Conservation (phyloP, 1,140 invertebrate genomes). For the Meloidogyne hapla region DNA sequence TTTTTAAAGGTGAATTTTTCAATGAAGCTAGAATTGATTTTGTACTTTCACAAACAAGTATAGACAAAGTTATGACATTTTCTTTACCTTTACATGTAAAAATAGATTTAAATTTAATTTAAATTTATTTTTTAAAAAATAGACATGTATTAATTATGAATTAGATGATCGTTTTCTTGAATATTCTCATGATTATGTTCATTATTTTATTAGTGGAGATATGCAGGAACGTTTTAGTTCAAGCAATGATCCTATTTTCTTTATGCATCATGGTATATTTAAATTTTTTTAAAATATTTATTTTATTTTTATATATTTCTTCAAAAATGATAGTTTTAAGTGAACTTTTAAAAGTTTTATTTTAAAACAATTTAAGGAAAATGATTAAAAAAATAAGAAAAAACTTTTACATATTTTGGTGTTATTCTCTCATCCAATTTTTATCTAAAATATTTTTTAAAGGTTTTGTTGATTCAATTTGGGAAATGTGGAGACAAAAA, state of each 20-base stretch:
- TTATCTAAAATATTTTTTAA: not conserved
- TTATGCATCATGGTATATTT: conserved; percentile 63
- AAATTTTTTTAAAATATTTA: conserved; percentile 64
- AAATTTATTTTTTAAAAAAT: conserved; percentile 18
- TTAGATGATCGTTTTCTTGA: conserved; percentile 57
- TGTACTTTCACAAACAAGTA: conserved; percentile 47
- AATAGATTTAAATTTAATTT: not conserved
- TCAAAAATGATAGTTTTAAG: too few relatives aligned
- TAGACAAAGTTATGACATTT: conserved; percentile 48
- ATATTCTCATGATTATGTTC: conserved; percentile 59
- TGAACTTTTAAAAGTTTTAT: too few relatives aligned
- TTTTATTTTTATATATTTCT: too few relatives aligned
- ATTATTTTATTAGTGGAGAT: conserved; percentile 63
- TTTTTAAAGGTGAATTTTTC: conserved; percentile 44
- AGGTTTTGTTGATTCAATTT: conserved; percentile 65
- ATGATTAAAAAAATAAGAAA: too few relatives aligned
- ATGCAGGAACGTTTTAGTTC: conserved; percentile 59
- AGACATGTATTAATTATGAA: conserved; percentile 49
- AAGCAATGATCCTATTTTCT: conserved; percentile 65
- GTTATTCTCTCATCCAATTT: too few relatives aligned
- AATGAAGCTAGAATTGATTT: conserved; percentile 56
- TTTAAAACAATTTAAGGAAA: too few relatives aligned
- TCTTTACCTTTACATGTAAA: conserved; percentile 38
- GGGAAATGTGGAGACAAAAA: conserved; percentile 62
- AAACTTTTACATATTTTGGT: too few relatives aligned